These are phyloP conservation scores for Steatornis caripensis DNA, from an alignment of 2,113 vertebrate genomes.

Conservation along the genomic window DNA sequence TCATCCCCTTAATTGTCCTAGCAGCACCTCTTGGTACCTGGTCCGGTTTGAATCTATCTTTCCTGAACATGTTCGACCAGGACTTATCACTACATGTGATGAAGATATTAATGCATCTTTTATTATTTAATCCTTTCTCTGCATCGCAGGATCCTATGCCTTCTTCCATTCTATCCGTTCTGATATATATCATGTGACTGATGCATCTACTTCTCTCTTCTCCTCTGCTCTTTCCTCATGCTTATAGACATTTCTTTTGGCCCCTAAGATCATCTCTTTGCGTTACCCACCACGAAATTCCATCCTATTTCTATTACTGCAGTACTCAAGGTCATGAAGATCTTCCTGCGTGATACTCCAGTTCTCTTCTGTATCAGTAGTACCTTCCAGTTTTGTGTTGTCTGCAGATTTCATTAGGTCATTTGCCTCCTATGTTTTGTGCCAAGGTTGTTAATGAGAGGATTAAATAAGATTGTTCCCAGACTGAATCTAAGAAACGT, in stretches of 20 bases:
- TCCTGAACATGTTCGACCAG: not conserved
- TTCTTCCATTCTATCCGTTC: not conserved
- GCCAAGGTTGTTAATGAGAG: slow-evolving; percentile 6
- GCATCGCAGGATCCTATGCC: not conserved
- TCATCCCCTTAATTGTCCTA: not conserved
- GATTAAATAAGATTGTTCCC: slow-evolving; percentile 10
- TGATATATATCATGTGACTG: not conserved
- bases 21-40: not conserved
- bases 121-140: not conserved
- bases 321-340: not conserved
- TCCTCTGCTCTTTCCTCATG: not conserved
- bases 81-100: not conserved
- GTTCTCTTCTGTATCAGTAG: not conserved
- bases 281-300: not conserved
- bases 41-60: not conserved
- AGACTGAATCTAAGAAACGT: not conserved
- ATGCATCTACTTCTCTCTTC: not conserved
- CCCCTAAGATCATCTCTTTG: not conserved
- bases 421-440: not conserved
- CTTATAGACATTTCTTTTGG: not conserved
- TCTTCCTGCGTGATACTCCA: not conserved
- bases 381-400: not conserved
- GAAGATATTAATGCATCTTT: not conserved
- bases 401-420: not conserved
- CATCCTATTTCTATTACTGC: not conserved